A percentile compares a stretch with the other conserved stretches of the same genome.
Conservation (phyloP, 2,797 vertebrate genomes). For the Mormyrus hasselquistii region DNA sequence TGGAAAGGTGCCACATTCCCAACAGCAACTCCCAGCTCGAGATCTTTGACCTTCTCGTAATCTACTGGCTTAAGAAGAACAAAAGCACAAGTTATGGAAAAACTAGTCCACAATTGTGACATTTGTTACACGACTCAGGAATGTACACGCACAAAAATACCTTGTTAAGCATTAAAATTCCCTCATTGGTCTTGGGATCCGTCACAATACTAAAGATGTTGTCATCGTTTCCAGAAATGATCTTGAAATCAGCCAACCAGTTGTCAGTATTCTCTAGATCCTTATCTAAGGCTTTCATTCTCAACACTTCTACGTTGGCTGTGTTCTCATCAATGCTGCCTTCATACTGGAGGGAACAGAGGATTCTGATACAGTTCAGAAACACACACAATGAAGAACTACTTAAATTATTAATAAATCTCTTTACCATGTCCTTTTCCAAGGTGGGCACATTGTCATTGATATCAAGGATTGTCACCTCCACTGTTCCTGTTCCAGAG, state of each 20-base stretch:
- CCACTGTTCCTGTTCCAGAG: slow-evolving; percentile 50
- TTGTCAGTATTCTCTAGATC: slow-evolving; percentile 71
- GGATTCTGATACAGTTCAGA: background rate
- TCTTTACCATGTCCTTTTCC: slow-evolving; percentile 48
- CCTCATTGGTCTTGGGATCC: slow-evolving; percentile 78
- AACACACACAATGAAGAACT: background rate
- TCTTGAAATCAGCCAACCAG: slow-evolving; percentile 68
- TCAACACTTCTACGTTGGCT: slow-evolving; percentile 69
- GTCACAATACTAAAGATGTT: slow-evolving; percentile 76
- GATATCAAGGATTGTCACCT: slow-evolving; percentile 73
- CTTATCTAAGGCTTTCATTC: slow-evolving; percentile 71
- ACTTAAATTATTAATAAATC: background rate
- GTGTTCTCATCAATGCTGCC: slow-evolving; percentile 74
- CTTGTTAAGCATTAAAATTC: slow-evolving; percentile 82
- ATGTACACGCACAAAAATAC: slow-evolving; percentile 47
- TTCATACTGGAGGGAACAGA: slow-evolving; percentile 58
- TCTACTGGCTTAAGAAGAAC: slow-evolving; percentile 63
- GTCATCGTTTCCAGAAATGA: slow-evolving; percentile 80
- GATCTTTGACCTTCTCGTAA: slow-evolving; percentile 72
- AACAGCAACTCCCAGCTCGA: slow-evolving; percentile 70
- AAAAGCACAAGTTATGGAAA: background rate
- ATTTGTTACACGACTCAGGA: background rate
- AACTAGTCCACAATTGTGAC: background rate
- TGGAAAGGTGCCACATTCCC: slow-evolving; percentile 79
- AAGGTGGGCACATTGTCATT: slow-evolving; percentile 82